phyloP scores from a whole-genome alignment of 2,888 invertebrate species.

The Sphinx pinastri region DNA sequence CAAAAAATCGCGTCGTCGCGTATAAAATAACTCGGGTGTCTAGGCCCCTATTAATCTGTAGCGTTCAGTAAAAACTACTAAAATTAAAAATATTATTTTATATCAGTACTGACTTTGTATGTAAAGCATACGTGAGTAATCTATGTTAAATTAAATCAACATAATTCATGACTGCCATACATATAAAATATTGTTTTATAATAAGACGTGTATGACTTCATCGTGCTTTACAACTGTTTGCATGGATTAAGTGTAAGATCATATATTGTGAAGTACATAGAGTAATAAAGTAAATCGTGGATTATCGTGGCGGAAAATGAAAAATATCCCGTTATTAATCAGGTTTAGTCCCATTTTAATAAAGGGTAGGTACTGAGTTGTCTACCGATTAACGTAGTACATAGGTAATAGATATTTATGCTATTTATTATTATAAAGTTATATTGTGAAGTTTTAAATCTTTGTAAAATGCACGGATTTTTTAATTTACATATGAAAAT shows the following conservation, averaged over 20 bases:
- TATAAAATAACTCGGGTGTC: too few relatives aligned
- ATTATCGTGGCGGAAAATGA: constrained; percentile 5
- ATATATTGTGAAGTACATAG: too few relatives aligned
- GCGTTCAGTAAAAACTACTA: too few relatives aligned
- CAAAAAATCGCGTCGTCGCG: too few relatives aligned
- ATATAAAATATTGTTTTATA: not conserved
- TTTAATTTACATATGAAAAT: too few relatives aligned
- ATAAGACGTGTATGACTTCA: constrained; percentile 6
- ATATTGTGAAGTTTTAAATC: too few relatives aligned
- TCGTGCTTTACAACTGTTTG: constrained; percentile 4
- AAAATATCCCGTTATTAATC: not conserved
- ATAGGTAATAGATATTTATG: not conserved
- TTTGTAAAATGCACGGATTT: too few relatives aligned
- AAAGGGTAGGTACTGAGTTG: not conserved
- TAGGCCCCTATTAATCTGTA: too few relatives aligned
- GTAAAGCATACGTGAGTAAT: too few relatives aligned
- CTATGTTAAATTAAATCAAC: not conserved
- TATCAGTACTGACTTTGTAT: too few relatives aligned
- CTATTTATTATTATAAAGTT: not conserved
- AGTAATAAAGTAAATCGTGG: not conserved
- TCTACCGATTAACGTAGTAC: not conserved
- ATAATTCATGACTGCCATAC: not conserved
- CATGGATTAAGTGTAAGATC: not conserved
- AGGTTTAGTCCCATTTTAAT: constrained; percentile 2
- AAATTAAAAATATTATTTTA: too few relatives aligned